Evolutionary conservation across 2,113 vertebrate species (phyloP).

Genomic region (Sinocyclocheilus anshuiensis): DNA sequence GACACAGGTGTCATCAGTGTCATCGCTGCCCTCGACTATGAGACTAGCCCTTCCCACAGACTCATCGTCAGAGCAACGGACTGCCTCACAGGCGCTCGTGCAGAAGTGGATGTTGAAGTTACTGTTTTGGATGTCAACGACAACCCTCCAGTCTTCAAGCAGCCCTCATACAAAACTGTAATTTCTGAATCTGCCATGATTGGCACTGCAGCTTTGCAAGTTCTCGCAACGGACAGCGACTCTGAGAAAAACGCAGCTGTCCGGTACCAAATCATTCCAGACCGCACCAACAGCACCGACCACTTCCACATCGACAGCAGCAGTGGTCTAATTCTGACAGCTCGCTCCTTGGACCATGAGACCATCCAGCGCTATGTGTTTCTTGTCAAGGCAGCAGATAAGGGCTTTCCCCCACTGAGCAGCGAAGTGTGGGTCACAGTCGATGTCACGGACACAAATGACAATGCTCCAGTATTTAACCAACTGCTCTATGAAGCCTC

Average conservation of each 20-base stretch:
- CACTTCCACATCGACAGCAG: conserved; percentile 96
- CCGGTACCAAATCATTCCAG: conserved; percentile 92
- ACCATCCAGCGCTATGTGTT: conserved; percentile 83
- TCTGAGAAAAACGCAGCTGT: conserved; percentile 88
- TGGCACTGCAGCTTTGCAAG: conserved; percentile 92
- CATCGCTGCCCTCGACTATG: conserved; percentile 87
- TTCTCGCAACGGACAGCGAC: conserved; percentile 87
- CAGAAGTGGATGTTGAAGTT: conserved; percentile 92
- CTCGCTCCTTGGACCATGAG: conserved; percentile 91
- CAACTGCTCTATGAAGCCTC: conserved; percentile 95
- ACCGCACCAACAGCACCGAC: conserved; percentile 89
- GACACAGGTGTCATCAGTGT: conserved; percentile 94
- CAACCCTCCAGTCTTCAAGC: conserved; percentile 88
- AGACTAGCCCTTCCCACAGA: conserved; percentile 82
- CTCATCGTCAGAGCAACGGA: conserved; percentile 91
- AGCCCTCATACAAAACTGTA: conserved; percentile 81
- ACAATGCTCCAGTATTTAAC: conserved; percentile 94
- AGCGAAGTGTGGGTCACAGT: conserved; percentile 88
- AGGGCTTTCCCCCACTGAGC: conserved; percentile 89
- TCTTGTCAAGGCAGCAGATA: conserved; percentile 88
- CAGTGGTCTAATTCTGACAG: conserved; percentile 93
- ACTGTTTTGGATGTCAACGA: conserved; percentile 90
- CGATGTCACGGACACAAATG: conserved; percentile 89
- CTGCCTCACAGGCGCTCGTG: conserved; percentile 88
- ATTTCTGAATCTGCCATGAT: conserved; percentile 93